Evolutionary conservation across 2,113 vertebrate species (phyloP), one percentile per base, ranked within the genome.

Genomic region (Centropus bengalensis): DNA sequence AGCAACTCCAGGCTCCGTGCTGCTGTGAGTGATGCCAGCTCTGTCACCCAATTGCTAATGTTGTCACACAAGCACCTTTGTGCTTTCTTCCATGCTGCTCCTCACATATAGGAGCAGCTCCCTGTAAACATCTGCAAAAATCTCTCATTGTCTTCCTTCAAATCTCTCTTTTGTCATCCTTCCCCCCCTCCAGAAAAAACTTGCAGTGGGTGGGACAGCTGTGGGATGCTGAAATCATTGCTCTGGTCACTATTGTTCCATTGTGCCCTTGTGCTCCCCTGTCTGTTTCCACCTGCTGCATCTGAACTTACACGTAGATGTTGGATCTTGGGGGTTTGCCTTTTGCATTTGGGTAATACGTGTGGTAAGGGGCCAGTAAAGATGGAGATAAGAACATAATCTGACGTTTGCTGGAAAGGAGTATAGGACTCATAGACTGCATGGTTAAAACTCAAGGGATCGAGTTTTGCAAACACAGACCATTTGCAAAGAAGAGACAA

Each of bases 41-140:
- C 80, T 6, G 2, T 81, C 78, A 44, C 26, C 47, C 94, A 3
- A 22, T 89, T 56, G 89, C 76, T 70, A 5, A 30, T 82, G 71
- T 30, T 88, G 87, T 85, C 75, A 95, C 94, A 96, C 78, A 96
- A 91, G 95, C 79, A 96, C 79, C 55, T 93, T 93, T 97, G 95
- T 96, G 91, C 62, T 92, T 81, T 58, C 68, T 28, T 80, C 88
- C 95, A 93, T 91, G 94, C 82, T 88, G 82, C 38, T 74, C 74
- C 89, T 96, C 93, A 96, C 93, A 96, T 32, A 55, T 18, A 64
- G 86, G 86, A 88, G 47, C 68, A 77, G 82, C 64, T 95, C 91
- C 82, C 79, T 78, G 92, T 97, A 96, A 97, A 97, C 95, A 96
- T 93, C 76, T 49, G 73, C 90, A 91, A 52, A 96, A 75, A 71